Evolutionary conservation across 2,113 vertebrate genomes (phyloP), one percentile per base, ranked within the genome.

Genomic region (Menura novaehollandiae): DNA sequence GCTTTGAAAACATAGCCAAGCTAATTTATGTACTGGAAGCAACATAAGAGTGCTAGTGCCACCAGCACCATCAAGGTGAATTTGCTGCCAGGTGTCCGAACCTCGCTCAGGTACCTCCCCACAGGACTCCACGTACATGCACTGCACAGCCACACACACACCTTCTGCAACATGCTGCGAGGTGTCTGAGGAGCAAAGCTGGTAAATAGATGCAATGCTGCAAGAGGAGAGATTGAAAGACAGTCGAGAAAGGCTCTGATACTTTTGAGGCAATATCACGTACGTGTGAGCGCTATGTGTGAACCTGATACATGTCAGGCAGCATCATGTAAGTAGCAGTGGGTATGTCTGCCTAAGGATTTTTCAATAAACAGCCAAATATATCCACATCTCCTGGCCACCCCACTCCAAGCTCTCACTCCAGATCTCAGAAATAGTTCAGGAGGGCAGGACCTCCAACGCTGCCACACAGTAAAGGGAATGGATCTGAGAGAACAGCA

Each of bases 91-190:
- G 63, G n/a, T 87, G 64, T 56, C 75, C 76, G 85, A 91, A 68
- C 21, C 47, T 75, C 1, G 0, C 64, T 77, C 23, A 39, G 46
- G 51, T 47, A 41, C 35, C 51, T 77, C 33, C 76, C 32, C 21
- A 11, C 33, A 78, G 51, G 1, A 0, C 44, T 83, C 30, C 60
- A 33, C 0, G 0, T 1, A 66, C 46, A 21, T 46, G 13, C 2
- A 5, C 59, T 30, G 33, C 72, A 71, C 41, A 71, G 51, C 56
- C 16, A 46, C 62, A 63, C 32, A 37, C 41, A 46, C 76, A 27
- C 39, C 27, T 90, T 53, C 64, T 77, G 75, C 0, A 0, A 44
- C 33, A 26, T 0, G 18, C 72, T 84, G 56, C 5, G 30, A 94
- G 73, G 86, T 84, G 76, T 74, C 79, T 86, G 47, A 71, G 72